Percentiles rank a stretch among this genome's conserved stretches.
These are phyloP conservation scores for Pygmarrhopalites habei DNA, from an alignment of 1,140 invertebrate genomes.

Conservation along the genomic window DNA sequence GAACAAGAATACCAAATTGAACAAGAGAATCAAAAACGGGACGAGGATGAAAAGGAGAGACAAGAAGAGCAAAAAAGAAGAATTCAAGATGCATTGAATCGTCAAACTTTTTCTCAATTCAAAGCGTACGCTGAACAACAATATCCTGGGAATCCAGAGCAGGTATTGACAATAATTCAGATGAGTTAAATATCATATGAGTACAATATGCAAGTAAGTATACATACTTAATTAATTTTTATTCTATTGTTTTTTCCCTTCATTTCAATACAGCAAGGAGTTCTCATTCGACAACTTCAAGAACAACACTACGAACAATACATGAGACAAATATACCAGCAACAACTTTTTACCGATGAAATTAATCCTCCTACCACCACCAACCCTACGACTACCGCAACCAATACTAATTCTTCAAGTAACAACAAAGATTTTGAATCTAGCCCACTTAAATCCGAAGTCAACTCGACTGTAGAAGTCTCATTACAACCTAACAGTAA, in stretches of 20 bases:
- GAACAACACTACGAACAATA: conserved; percentile 98
- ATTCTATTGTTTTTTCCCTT: neutral
- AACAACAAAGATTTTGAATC: too few relatives aligned
- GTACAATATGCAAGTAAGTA: too few relatives aligned
- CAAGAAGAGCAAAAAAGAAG: conserved; percentile 55
- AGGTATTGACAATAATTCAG: conserved; percentile 45
- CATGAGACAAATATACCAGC: conserved; percentile 75
- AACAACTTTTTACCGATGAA: conserved; percentile 45
- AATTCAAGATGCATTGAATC: conserved; percentile 92
- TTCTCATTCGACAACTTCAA: conserved; percentile 84
- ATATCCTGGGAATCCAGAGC: conserved; percentile 83
- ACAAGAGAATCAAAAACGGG: conserved; percentile 44
- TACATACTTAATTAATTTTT: conserved; percentile 10
- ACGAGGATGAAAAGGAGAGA: conserved; percentile 45
- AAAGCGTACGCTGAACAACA: conserved; percentile 91
- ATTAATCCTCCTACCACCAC: neutral
- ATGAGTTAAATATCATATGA: too few relatives aligned
- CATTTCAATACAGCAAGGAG: conserved; percentile 62
- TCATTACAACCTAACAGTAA: neutral
- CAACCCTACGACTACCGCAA: neutral
- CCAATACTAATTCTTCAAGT: neutral
- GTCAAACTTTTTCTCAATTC: conserved; percentile 92
- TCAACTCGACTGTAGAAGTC: neutral
- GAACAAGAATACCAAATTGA: conserved; percentile 48
- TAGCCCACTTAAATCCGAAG: neutral